These are phyloP conservation scores for Chrysoperla carnea DNA, from an alignment of 1,140 invertebrate species.

Conservation along the genomic window DNA sequence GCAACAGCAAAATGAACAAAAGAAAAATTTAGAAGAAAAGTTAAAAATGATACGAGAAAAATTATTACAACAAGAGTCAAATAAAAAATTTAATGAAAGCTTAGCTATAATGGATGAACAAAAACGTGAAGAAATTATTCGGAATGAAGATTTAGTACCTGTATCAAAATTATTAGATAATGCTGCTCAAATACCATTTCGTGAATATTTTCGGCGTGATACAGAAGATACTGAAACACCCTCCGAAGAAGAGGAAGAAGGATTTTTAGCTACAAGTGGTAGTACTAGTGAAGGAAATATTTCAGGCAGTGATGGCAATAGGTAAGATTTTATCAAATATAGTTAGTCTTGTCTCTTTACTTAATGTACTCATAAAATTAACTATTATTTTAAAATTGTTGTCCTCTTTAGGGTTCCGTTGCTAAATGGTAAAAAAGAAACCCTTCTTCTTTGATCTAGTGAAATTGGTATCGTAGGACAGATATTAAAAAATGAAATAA, in stretches of 20 bases:
- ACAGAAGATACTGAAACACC: slow-evolving; percentile 17
- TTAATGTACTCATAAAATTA: too few relatives aligned
- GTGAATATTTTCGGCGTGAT: slow-evolving; percentile 36
- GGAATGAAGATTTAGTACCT: slow-evolving; percentile 46
- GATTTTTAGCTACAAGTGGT: slow-evolving; percentile 44
- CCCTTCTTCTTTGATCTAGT: too few relatives aligned
- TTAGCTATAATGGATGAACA: slow-evolving; percentile 1
- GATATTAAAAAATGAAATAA: too few relatives aligned
- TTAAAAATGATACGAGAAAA: slow-evolving; percentile 21
- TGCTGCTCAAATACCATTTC: slow-evolving; percentile 46
- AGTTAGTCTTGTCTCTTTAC: not conserved
- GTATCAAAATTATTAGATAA: slow-evolving; percentile 64
- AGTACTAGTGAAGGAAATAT: slow-evolving; percentile 61
- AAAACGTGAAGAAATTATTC: slow-evolving; percentile 19
- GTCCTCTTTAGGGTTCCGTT: too few relatives aligned
- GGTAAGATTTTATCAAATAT: slow-evolving; percentile 23
- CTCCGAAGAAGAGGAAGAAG: slow-evolving; percentile 53
- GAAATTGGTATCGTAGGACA: too few relatives aligned
- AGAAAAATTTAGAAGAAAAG: slow-evolving; percentile 16
- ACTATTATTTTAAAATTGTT: too few relatives aligned
- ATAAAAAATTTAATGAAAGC: not conserved
- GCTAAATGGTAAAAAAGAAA: too few relatives aligned
- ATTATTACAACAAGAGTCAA: slow-evolving; percentile 5
- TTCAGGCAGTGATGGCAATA: slow-evolving; percentile 64
- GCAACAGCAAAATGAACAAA: slow-evolving; percentile 5